phyloP scores from a whole-genome alignment of 2,113 vertebrate species.

The Psilopsiagon aurifrons region DNA sequence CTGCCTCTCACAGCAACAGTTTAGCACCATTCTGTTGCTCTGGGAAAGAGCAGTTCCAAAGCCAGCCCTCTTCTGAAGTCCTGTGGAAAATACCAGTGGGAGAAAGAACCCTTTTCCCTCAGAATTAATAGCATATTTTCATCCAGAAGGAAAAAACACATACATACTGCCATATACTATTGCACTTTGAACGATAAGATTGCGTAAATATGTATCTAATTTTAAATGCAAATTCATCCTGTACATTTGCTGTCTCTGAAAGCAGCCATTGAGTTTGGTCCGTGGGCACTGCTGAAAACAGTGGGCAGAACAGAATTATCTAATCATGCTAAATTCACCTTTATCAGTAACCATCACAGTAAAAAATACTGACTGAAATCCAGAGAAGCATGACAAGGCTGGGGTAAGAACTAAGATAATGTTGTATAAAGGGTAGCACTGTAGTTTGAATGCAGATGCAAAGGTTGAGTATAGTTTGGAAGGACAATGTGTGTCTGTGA shows the following conservation, averaged over 20 bases:
- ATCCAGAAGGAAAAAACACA: neutral
- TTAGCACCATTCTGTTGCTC: neutral
- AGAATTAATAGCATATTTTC: neutral
- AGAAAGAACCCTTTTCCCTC: neutral
- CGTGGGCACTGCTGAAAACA: neutral
- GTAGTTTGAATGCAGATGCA: neutral
- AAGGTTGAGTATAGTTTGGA: neutral
- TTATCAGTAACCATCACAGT: neutral
- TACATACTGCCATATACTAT: neutral
- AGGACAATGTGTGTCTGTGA: neutral
- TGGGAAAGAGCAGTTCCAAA: neutral
- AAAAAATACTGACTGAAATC: neutral
- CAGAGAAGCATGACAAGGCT: neutral
- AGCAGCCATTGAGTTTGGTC: neutral
- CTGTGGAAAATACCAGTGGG: neutral
- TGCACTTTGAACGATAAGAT: neutral
- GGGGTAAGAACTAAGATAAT: neutral
- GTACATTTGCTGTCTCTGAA: neutral
- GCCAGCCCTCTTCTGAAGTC: neutral
- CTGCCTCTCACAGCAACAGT: neutral
- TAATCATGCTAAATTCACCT: neutral
- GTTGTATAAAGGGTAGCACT: neutral
- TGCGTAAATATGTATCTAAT: neutral
- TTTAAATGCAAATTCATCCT: neutral
- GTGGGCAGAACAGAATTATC: neutral